Percentiles rank a stretch among this genome's conserved stretches.
Evolutionary conservation across 2,888 invertebrate genomes (phyloP).

Genomic region (Andrena flavipes): DNA sequence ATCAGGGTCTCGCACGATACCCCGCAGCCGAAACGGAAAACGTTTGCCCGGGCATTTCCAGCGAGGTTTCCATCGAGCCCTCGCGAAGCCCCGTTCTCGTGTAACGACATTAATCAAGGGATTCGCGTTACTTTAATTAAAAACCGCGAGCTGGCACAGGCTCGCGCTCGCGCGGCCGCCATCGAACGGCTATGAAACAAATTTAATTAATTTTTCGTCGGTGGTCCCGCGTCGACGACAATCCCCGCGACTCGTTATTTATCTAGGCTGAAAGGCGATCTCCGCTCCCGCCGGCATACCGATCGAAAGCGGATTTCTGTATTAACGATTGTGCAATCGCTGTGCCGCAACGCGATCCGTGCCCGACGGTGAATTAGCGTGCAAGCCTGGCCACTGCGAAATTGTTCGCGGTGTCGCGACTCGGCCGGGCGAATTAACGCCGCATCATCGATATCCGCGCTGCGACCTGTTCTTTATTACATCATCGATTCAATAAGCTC

Average conservation of each 20-base stretch:
- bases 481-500: conserved; percentile 30
- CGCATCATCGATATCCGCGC: conserved; percentile 52
- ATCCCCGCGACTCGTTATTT: conserved; percentile 56
- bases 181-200: conserved; percentile 58
- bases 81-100: conserved; percentile 29
- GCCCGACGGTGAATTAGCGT: conserved; percentile 54
- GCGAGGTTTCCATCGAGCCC: conserved; percentile 6
- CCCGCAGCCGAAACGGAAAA: neutral
- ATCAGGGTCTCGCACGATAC: neutral
- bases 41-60: conserved; percentile 13
- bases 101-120: conserved; percentile 70
- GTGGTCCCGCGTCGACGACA: conserved; percentile 23
- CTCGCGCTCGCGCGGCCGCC: conserved; percentile 8
- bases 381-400: conserved; percentile 36
- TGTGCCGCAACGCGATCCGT: conserved; percentile 12
- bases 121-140: conserved; percentile 77
- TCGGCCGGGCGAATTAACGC: conserved; percentile 47
- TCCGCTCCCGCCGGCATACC: neutral
- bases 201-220: conserved; percentile 74
- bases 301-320: conserved; percentile 55
- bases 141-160: conserved; percentile 52
- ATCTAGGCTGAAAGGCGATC: conserved; percentile 42
- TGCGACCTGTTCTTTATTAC: conserved; percentile 36
- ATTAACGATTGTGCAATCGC: conserved; percentile 54
- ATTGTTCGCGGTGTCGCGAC: conserved; percentile 61